Base-by-base conservation (phyloP, 2,888 invertebrate genomes). In the Melangyna quadrimaculata region DNA sequence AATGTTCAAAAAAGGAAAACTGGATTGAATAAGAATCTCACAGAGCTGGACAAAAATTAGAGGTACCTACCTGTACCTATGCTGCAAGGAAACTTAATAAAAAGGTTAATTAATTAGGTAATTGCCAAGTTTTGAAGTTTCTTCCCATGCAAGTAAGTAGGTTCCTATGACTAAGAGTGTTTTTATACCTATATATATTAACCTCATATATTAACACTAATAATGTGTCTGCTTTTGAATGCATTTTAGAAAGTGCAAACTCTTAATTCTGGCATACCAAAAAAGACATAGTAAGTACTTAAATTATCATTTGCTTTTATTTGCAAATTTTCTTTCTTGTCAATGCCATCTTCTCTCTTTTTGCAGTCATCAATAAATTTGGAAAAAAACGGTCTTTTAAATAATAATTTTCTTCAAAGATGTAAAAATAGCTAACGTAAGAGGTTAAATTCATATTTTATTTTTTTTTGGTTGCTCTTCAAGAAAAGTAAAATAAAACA, bases 341-440 rank as follows among this genome's bases (percentile, higher is more conserved):
- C 12, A 48, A 53, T n/a, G 22, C 8, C 27, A 53, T 53, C 14
- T n/a, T 53, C 7, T n/a, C n/a, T 53, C 27, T n/a, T 3, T 53
- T 53, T 3, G 8, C 63, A 63, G 57, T 78, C 45, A 53, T 73
- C 37, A 51, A 57, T 43, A 19, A 57, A 63, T 70, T 83, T 79
- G 78, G 83, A 83, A 70, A 55, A 78, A 83, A 53, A 45, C 51
- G 3, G 12, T 74, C 35, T 65, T 57, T 79, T 67, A n/a, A 71
- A 61, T 37, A 71, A 61, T 37, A 69, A 55, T 55, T 53, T 57
- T 59, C 35, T 67, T 37, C 8, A 9, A 14, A 59, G 65, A 69
- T 48, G 70, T 71, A 75, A 83, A 79, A 79, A 83, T 79, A 79
- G 75, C 61, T 63, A 53, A 72, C 63, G 55, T 29, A 53, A 27